phyloP scores from a whole-genome alignment of 1,140 invertebrate genomes.

The Propsilocerus akamusi region DNA sequence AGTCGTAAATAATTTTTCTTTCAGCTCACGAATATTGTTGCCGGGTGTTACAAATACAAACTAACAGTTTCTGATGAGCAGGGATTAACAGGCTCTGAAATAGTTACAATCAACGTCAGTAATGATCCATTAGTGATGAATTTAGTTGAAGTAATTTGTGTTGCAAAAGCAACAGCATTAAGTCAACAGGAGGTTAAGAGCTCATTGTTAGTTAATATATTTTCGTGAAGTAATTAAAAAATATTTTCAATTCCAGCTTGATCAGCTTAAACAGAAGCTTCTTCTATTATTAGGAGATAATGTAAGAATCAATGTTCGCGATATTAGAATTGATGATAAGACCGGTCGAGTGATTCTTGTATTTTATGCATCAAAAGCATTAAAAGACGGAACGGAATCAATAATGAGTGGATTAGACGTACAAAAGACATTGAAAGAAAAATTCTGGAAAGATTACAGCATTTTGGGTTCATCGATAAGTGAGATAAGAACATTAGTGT shows the following conservation, averaged over 20 bases:
- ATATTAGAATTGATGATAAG: conserved; percentile 36
- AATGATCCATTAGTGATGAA: conserved; percentile 53
- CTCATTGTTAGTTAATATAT: conserved; percentile 13
- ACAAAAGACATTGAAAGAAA: conserved; percentile 39
- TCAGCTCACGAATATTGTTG: conserved; percentile 63
- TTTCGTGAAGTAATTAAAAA: not conserved
- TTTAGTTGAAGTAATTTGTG: conserved; percentile 62
- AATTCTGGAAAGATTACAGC: conserved; percentile 45
- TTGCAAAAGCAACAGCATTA: conserved; percentile 48
- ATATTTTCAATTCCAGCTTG: conserved; percentile 18
- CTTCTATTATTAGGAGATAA: conserved; percentile 46
- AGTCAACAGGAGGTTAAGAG: conserved; percentile 55
- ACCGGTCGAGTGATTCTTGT: conserved; percentile 37
- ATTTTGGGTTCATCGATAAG: conserved; percentile 55
- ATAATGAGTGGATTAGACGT: conserved; percentile 34
- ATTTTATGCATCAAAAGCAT: conserved; percentile 32
- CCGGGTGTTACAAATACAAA: conserved; percentile 74
- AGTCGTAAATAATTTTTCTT: conserved; percentile 15
- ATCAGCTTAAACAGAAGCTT: conserved; percentile 27
- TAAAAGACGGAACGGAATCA: conserved; percentile 22
- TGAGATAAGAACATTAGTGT: conserved; percentile 61
- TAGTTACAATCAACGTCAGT: conserved; percentile 70
- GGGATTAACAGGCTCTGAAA: conserved; percentile 59
- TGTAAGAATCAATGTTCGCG: conserved; percentile 38
- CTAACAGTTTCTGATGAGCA: conserved; percentile 79